Evolutionary conservation across 2,113 vertebrate species (phyloP).

Genomic region (Cyphomyrus discorhynchus): DNA sequence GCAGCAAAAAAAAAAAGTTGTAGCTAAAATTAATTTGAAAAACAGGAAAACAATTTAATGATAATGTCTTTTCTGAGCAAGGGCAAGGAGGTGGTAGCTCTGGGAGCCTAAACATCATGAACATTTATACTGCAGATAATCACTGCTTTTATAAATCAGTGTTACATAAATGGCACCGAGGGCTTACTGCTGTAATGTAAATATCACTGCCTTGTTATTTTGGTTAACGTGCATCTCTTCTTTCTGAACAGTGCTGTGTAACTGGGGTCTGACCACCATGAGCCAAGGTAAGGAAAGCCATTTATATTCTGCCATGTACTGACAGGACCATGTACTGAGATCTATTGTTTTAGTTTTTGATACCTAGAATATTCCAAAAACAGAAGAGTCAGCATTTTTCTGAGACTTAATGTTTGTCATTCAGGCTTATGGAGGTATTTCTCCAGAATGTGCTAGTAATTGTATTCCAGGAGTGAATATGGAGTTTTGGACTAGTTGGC

Average conservation of each 20-base stretch:
- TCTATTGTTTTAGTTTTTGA: not conserved
- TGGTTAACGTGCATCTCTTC: not conserved
- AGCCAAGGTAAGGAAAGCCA: constrained; percentile 42
- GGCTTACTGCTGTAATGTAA: not conserved
- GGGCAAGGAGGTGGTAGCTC: not conserved
- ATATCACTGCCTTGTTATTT: not conserved
- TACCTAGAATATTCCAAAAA: not conserved
- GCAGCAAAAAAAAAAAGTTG: not conserved
- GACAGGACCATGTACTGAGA: not conserved
- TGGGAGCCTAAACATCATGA: not conserved
- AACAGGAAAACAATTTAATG: not conserved
- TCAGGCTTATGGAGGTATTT: not conserved
- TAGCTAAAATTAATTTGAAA: not conserved
- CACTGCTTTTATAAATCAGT: not conserved
- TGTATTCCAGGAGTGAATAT: not conserved
- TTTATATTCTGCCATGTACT: not conserved
- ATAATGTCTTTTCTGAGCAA: not conserved
- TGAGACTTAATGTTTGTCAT: not conserved
- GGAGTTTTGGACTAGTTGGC: not conserved
- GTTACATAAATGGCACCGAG: not conserved
- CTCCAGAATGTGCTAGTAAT: not conserved
- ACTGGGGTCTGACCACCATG: constrained; percentile 41
- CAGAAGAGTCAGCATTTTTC: not conserved
- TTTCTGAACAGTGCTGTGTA: constrained; percentile 39
- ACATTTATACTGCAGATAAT: not conserved